These are phyloP conservation scores for Caenorhabditis tropicalis DNA, from an alignment of 1,140 invertebrate species.

Conservation along the genomic window DNA sequence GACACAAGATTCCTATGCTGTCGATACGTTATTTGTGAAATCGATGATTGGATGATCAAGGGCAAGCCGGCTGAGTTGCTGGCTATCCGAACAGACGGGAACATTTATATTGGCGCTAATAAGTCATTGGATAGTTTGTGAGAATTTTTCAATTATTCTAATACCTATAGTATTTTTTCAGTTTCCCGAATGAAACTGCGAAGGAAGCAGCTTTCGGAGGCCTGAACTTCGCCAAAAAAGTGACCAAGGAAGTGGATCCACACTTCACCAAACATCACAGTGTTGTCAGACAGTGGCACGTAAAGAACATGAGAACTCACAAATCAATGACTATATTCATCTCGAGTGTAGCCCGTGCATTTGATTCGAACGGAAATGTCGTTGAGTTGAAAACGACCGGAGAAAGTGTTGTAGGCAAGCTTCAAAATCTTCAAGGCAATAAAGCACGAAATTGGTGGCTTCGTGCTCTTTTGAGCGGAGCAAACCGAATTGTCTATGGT, in stretches of 20 bases:
- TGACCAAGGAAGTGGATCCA: background rate
- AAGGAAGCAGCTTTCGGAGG: background rate
- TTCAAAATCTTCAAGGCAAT: background rate
- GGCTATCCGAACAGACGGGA: background rate
- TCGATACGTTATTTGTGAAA: background rate
- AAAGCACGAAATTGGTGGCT: slow-evolving; percentile 12
- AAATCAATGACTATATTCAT: background rate
- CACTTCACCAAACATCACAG: background rate
- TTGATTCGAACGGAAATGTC: background rate
- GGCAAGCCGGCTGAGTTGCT: background rate
- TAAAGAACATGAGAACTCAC: background rate
- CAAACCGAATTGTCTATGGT: background rate
- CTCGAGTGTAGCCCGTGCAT: background rate
- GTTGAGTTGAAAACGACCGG: background rate
- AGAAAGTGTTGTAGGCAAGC: background rate
- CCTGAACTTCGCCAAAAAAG: background rate
- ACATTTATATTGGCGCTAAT: slow-evolving; percentile 12
- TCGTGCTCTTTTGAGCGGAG: slow-evolving; percentile 2
- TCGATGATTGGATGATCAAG: background rate
- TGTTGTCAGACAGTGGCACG: background rate
- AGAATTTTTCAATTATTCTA: background rate
- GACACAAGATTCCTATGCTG: background rate
- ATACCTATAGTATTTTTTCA: background rate
- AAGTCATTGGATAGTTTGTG: background rate
- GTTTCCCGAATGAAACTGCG: no score